Conservation (phyloP, 2,113 vertebrate species). For the Bambusicola thoracicus region DNA sequence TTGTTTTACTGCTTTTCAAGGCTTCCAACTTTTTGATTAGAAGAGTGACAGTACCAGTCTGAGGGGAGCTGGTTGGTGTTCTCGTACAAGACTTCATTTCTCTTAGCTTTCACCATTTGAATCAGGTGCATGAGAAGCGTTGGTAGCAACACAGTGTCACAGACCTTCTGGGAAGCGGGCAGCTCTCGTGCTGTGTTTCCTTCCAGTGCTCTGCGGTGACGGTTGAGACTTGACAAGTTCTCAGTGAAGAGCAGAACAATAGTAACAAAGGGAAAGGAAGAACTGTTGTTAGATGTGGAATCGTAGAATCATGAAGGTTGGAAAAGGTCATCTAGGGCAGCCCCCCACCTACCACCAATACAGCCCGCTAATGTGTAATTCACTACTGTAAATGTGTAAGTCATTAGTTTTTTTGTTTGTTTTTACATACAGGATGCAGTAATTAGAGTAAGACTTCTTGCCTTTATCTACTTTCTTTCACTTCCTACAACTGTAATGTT, state of each 20-base stretch:
- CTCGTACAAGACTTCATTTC: neutral
- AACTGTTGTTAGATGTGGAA: neutral
- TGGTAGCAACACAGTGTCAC: neutral
- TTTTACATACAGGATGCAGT: neutral
- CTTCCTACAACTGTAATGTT: neutral
- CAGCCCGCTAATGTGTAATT: neutral
- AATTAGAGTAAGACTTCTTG: neutral
- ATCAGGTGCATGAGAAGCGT: neutral
- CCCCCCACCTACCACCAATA: no score
- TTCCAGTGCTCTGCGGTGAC: neutral
- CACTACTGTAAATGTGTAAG: neutral
- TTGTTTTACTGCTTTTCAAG: neutral
- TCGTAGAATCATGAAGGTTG: neutral
- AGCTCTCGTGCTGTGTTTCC: neutral
- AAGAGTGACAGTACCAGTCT: neutral
- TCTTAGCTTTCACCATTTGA: neutral
- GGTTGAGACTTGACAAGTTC: neutral
- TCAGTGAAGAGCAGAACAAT: neutral
- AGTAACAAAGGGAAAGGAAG: neutral
- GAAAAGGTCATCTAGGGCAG: no score
- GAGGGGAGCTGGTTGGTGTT: neutral
- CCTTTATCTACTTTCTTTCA: neutral
- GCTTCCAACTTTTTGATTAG: neutral
- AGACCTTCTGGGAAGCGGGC: neutral
- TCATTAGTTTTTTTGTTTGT: neutral